Percentiles rank a stretch among this genome's conserved stretches.
These are phyloP conservation scores for Microctonus brassicae DNA, from an alignment of 2,888 invertebrate species.

Conservation along the genomic window DNA sequence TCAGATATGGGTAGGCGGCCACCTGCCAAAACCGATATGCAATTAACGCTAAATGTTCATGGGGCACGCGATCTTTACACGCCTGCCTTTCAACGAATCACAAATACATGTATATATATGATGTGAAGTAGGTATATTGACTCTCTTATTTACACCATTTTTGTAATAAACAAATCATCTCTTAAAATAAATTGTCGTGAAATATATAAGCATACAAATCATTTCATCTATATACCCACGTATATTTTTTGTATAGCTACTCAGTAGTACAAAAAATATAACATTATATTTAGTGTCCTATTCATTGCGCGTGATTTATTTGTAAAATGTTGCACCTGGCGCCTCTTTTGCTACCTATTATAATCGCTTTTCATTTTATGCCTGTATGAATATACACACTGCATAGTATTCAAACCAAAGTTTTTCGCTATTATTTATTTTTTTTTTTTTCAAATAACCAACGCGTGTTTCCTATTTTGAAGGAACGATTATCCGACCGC, in stretches of 20 bases:
- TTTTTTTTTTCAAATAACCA: conserved; percentile 50
- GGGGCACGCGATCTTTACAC: conserved; percentile 58
- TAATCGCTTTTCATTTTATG: conserved; percentile 36
- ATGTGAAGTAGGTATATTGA: too few species aligned
- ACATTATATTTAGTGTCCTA: too few species aligned
- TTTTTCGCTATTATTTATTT: background rate
- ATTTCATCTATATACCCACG: background rate
- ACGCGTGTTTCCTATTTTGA: conserved; percentile 59
- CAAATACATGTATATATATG: conserved; percentile 17
- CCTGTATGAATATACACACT: background rate
- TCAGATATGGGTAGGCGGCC: conserved; percentile 58
- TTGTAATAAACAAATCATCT: background rate
- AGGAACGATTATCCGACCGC: conserved; percentile 53
- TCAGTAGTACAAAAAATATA: too few species aligned
- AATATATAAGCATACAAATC: background rate
- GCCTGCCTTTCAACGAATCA: conserved; percentile 39
- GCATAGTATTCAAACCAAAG: background rate
- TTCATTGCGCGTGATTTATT: background rate
- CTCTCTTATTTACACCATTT: background rate
- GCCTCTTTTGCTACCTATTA: conserved; percentile 36
- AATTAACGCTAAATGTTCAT: conserved; percentile 63
- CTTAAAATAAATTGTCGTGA: background rate
- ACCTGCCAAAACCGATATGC: conserved; percentile 65
- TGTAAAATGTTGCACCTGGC: conserved; percentile 53
- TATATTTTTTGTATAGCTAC: background rate